These are phyloP conservation scores for Sylvilagus bachmani DNA, from an alignment of 2,113 vertebrate species.

Conservation along the genomic window DNA sequence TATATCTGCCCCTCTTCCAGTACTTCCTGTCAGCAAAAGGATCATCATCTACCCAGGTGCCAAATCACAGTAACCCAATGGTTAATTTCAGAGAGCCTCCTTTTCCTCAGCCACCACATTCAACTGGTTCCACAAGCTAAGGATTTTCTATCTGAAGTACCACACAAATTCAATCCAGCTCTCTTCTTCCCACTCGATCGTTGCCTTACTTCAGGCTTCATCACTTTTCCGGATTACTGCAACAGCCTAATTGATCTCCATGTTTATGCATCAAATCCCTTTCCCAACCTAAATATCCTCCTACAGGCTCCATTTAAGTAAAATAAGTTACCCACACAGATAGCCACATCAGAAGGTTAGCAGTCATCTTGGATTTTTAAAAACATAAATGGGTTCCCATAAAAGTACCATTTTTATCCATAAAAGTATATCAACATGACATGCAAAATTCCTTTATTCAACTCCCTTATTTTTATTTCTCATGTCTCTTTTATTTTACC, in stretches of 20 bases:
- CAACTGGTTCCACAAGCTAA: background rate
- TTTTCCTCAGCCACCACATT: background rate
- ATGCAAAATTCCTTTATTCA: background rate
- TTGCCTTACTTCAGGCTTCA: background rate
- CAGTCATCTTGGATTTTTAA: background rate
- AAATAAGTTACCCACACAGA: background rate
- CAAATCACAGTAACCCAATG: background rate
- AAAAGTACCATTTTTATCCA: background rate
- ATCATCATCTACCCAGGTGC: background rate
- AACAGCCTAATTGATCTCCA: background rate
- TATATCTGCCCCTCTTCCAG: conserved; percentile 41
- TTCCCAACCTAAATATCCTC: background rate
- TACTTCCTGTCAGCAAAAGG: background rate
- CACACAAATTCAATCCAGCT: background rate
- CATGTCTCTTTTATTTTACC: background rate
- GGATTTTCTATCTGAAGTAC: background rate
- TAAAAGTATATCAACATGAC: background rate
- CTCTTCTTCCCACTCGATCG: background rate
- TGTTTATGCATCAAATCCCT: background rate
- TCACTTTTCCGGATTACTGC: background rate
- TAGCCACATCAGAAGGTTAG: background rate
- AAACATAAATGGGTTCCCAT: background rate
- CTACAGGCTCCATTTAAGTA: background rate
- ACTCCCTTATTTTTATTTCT: background rate
- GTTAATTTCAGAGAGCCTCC: background rate